Base-by-base conservation (phyloP, 1,140 invertebrate species). In the Venustaconcha ellipsiformis region DNA sequence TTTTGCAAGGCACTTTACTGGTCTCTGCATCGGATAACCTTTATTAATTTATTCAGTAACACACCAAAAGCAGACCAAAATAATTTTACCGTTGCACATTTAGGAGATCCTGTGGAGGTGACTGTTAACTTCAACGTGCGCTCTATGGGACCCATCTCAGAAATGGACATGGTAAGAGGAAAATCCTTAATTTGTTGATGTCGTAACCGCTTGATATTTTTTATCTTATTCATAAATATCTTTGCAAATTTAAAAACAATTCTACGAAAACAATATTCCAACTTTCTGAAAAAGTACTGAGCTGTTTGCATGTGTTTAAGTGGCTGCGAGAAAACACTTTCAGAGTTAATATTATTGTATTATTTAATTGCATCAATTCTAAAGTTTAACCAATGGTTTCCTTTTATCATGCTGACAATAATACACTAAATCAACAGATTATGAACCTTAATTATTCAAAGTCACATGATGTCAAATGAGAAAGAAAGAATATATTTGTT, bases 101-200 rank as follows among this genome's bases (percentile, higher is more conserved):
- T 92, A 96, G 96, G 94, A 59, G 92, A 92, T 73, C 95, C 96
- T 1, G 96, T 96, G 0, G 92, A 95, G n/a, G 94, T 98, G 13
- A 93, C 94, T 83, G 96, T 95, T 3, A 97, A 97, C 89, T 96
- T 98, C 82, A 90, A 96, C 58, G 97, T 98, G 75, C 92, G 96
- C 81, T 97, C 96, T 83, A 97, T 98, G 95, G 96, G 96, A 4
- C 96, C 96, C 1, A 94, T 98, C 56, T 97, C 96, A 0, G 96
- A 98, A 89, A 91, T 97, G n/a, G 95, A 97, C 84, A 98, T 97
- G 96, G 95, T 86, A 78, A 72, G 78, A 56, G n/a, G 48, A 26
- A 6, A 15, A 8, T n/a, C n/a, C 17, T 23, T 66, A 23, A 17
- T 26, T 20, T 66, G 15, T 17, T 20, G n/a, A 20, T 20, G 26